Evolutionary conservation across 2,113 vertebrate genomes (phyloP).

Genomic region (Phaethon lepturus): DNA sequence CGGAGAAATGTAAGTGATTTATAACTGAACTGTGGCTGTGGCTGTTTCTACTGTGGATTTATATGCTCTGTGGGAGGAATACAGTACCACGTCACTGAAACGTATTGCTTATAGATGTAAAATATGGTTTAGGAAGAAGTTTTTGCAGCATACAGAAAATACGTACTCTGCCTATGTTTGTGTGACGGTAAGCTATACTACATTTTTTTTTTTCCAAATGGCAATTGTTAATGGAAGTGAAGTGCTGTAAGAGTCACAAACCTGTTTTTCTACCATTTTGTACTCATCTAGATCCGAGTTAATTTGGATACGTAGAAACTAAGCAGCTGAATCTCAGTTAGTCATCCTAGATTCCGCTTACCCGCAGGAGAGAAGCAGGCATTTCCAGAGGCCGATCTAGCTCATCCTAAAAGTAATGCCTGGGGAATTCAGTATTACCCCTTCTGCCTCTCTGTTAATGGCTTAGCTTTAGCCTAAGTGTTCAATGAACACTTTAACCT

Average conservation of each 20-base stretch:
- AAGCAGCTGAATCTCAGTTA: background rate
- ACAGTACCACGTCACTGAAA: background rate
- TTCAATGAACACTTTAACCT: background rate
- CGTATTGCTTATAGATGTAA: background rate
- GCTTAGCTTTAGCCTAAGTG: background rate
- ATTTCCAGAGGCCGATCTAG: background rate
- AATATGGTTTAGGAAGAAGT: background rate
- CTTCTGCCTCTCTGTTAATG: background rate
- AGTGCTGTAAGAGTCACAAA: background rate
- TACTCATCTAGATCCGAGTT: background rate
- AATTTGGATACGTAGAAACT: background rate
- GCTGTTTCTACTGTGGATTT: background rate
- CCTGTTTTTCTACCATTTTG: background rate
- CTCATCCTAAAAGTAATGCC: background rate
- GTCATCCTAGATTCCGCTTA: background rate
- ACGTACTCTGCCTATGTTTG: background rate
- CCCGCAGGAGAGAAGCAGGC: background rate
- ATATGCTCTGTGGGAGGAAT: background rate
- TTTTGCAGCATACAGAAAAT: background rate
- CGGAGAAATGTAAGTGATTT: slow-evolving; percentile 73
- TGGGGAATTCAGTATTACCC: background rate
- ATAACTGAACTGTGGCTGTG: background rate
- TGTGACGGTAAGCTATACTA: background rate
- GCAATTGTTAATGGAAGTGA: background rate
- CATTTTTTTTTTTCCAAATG: background rate